Base-by-base conservation (phyloP, 2,888 invertebrate genomes). In the Archips crataeganus region DNA sequence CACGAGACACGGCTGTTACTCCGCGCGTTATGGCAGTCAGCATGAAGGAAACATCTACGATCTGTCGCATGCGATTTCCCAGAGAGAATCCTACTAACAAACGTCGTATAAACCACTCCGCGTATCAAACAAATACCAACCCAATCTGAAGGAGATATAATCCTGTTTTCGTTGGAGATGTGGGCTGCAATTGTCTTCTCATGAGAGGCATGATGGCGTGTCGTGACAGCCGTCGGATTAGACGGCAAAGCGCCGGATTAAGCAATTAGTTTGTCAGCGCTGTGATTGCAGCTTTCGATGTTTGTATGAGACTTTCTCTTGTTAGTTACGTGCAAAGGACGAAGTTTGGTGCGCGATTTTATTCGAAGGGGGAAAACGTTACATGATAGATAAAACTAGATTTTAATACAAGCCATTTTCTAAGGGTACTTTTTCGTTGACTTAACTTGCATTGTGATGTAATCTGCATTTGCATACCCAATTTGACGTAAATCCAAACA, bases 261-360 rank as follows among this genome's bases (percentile, higher is more conserved):
- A 49, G 68, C 73, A 73, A 73, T 69, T 73, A 68, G 67, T 68
- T 63, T 68, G 72, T 63, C 72, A 63, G 68, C 54, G 34, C 49
- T 49, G 42, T 60, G 54, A 63, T 70, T 61, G 49, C 36, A n/a
- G 71, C 71, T 71, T 71, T 71, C 60, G 49, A 71, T 51, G 65
- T 45, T 63, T 71, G 54, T 23, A 36, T 11, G 63, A 11, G 32
- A 68, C 68, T 73, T 73, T 73, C 72, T 34, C 66, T 60, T 10
- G 61, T 51, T 62, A 51, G 15, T 54, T 8, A 54, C 15, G 15
- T 49, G 15, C 6, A 54, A 39, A 54, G 51, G 51, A 54, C 15
- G 15, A 54, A 51, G 51, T 9, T 54, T 23, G 15, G 9, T 8
- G 9, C 9, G 51, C 8, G 8, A 9, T n/a, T 49, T 49, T 15